Conservation (phyloP, 1,140 invertebrate species). For the Paramacrobiotus metropolitanus region DNA sequence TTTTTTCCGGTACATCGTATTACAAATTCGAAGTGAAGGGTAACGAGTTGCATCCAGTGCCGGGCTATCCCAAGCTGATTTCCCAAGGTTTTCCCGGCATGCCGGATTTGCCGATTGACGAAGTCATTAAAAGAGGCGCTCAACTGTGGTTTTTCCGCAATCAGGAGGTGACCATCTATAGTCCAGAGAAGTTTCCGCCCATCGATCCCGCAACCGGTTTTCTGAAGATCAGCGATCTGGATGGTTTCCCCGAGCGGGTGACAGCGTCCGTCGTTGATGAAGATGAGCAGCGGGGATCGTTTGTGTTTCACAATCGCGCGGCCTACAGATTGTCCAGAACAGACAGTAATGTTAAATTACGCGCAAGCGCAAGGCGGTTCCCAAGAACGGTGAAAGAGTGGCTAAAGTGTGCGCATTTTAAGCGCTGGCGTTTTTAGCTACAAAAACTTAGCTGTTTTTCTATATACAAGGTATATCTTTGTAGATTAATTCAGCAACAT, state of each 20-base stretch:
- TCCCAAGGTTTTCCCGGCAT: not conserved
- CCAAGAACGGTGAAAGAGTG: too few relatives aligned
- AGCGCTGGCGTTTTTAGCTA: too few relatives aligned
- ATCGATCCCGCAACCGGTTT: not conserved
- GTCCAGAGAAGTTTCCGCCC: slow-evolving; percentile 1
- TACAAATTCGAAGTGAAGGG: not conserved
- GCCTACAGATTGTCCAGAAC: not conserved
- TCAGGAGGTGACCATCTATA: not conserved
- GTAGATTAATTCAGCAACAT: too few relatives aligned
- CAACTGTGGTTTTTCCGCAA: not conserved
- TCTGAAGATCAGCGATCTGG: not conserved
- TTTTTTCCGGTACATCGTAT: not conserved
- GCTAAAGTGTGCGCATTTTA: too few relatives aligned
- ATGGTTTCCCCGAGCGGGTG: not conserved
- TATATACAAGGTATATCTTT: too few relatives aligned
- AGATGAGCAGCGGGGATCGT: not conserved
- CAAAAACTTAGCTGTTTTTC: too few relatives aligned
- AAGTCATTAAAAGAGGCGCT: not conserved
- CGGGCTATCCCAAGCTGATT: not conserved
- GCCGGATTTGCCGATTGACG: not conserved
- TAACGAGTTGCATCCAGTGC: not conserved
- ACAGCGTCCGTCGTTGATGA: not conserved
- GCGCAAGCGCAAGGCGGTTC: too few relatives aligned
- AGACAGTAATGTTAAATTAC: too few relatives aligned
- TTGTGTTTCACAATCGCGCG: not conserved